Evolutionary conservation across 2,888 invertebrate species (phyloP).

Genomic region (Allophyes oxyacanthae): DNA sequence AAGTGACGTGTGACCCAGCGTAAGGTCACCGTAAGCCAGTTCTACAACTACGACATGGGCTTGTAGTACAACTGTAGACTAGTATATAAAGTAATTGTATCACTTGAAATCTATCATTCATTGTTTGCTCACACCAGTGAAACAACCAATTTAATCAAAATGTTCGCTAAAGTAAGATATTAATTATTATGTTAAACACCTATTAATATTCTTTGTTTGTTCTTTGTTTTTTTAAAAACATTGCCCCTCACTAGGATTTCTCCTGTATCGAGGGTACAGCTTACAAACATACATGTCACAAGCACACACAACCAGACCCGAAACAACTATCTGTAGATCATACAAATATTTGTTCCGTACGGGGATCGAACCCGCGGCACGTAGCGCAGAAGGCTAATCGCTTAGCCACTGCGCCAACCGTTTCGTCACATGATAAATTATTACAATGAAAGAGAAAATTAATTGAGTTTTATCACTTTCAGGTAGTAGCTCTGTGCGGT

Average conservation of each 20-base stretch:
- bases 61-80: slow-evolving; percentile 3
- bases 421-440: background rate
- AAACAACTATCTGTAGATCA: too few relatives aligned
- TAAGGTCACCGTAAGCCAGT: slow-evolving; percentile 42
- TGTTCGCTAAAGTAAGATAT: slow-evolving; percentile 58
- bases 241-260: too few relatives aligned
- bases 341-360: too few relatives aligned
- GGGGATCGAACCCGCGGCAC: too few relatives aligned
- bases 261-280: too few relatives aligned
- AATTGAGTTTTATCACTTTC: slow-evolving; percentile 17
- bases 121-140: slow-evolving; percentile 37
- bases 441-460: background rate
- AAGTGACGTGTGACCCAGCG: slow-evolving; percentile 11
- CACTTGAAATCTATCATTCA: slow-evolving; percentile 45
- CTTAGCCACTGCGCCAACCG: too few relatives aligned
- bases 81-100: slow-evolving; percentile 42
- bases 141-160: slow-evolving; percentile 35
- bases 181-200: too few relatives aligned
- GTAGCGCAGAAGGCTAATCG: too few relatives aligned
- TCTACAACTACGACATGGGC: slow-evolving; percentile 18
- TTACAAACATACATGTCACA: too few relatives aligned
- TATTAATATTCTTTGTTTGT: too few relatives aligned
- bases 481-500: slow-evolving; percentile 61
- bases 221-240: too few relatives aligned
- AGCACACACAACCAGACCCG: too few relatives aligned